Base-by-base conservation (phyloP, 2,113 vertebrate genomes). In the Triplophysa tibetana region DNA sequence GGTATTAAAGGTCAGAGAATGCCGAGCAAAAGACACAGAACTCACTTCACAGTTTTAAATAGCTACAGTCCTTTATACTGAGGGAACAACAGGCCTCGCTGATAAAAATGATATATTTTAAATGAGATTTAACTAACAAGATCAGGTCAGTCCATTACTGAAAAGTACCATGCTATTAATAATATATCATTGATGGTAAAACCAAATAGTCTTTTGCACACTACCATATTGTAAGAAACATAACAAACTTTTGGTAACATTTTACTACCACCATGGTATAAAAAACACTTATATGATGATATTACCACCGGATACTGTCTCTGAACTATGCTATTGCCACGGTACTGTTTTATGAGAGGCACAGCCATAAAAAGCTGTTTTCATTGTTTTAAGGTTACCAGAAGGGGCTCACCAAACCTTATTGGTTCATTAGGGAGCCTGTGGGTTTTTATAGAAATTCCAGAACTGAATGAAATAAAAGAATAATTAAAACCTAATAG, bases 1-100 rank as follows among this genome's bases (percentile, higher is more conserved):
- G 83, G 81, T 85, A 84, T 83, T 85, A 81, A 86, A 77, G 76
- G 83, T 84, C 82, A 83, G 72, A 61, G 70, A 65, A 78, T 52
- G 75, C 41, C 54, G 70, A 68, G 62, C 70, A 79, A 77, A 65
- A 76, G 78, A 83, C 74, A 61, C 50, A 52, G 54, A 29, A 82
- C 82, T 82, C 67, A 12, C 11, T 45, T 11, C 8, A 45, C 23
- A 8, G 7, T 45, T 50, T 69, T 61, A 79, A 85, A 85, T 81
- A 86, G 79, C 33, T 26, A 11, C 13, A 65, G 58, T 56, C 45
- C 41, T 54, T 60, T 68, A 70, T 45, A 70, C 63, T 33, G 62
- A 62, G 73, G 72, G 64, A 74, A 82, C 45, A 65, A 48, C 70
- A 19, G 65, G 73, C 41, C 50, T 65, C 62, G 14, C 54, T 73